A percentile compares a stretch with the other conserved stretches of the same genome.
Conservation (phyloP, 1,140 invertebrate species). For the Cydia splendana region DNA sequence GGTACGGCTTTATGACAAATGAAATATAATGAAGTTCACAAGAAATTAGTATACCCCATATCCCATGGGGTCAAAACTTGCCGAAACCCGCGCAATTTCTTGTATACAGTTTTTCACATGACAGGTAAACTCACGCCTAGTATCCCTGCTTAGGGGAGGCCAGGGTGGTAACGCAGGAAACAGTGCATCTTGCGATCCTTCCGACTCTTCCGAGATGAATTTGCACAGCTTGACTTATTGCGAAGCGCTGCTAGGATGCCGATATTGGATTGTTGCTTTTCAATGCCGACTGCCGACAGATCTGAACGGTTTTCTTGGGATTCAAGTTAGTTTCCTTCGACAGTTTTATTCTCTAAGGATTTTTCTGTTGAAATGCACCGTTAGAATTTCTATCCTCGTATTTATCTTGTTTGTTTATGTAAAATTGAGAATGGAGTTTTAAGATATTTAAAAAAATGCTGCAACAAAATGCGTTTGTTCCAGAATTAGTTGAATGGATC, state of each 20-base stretch:
- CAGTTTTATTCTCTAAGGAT: neutral
- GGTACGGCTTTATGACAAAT: no score
- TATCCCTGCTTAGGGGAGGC: neutral
- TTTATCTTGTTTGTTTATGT: neutral
- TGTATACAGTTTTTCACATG: neutral
- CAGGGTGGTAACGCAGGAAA: slow-evolving; percentile 3
- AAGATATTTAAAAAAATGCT: neutral
- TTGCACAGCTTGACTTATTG: slow-evolving; percentile 25
- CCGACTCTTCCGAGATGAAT: slow-evolving; percentile 16
- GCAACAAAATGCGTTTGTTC: no score
- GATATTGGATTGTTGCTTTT: slow-evolving; percentile 32
- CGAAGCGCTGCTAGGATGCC: neutral
- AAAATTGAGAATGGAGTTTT: neutral
- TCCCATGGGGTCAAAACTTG: no score
- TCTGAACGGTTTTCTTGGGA: neutral
- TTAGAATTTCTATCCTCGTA: neutral
- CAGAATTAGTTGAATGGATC: neutral
- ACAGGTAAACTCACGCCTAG: neutral
- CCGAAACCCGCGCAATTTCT: no score
- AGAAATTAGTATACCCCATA: no score
- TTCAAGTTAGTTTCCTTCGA: neutral
- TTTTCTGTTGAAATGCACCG: neutral
- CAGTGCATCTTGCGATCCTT: neutral
- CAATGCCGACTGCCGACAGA: slow-evolving; percentile 17
- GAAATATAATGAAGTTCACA: no score